Evolutionary conservation across 2,113 vertebrate genomes (phyloP).

Genomic region (Origma solitaria): DNA sequence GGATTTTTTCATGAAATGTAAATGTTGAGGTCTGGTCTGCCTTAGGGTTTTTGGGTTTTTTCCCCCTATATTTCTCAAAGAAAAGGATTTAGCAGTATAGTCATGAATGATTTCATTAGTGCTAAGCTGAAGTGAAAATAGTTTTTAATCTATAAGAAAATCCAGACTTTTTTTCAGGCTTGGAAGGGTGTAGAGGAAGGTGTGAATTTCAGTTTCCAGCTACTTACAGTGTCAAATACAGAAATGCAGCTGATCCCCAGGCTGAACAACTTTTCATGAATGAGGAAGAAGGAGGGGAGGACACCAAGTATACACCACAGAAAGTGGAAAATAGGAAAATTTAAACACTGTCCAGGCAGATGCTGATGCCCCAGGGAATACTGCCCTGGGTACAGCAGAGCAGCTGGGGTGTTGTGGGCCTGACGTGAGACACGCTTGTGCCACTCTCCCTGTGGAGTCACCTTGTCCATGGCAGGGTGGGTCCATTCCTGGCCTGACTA

Average conservation of each 20-base stretch:
- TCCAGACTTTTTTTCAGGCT: background rate
- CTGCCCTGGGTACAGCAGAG: background rate
- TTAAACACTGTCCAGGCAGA: fast-evolving
- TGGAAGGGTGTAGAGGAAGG: background rate
- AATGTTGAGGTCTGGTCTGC: constrained; percentile 61
- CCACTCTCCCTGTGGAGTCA: background rate
- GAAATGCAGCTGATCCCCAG: background rate
- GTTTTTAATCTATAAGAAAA: constrained; percentile 36
- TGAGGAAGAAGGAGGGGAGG: background rate
- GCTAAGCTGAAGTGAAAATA: constrained; percentile 19
- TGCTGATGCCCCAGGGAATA: background rate
- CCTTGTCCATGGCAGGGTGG: background rate
- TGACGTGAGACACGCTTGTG: background rate
- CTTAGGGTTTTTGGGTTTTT: constrained; percentile 59
- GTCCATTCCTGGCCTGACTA: background rate
- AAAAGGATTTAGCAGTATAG: background rate
- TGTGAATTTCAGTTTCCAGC: constrained; percentile 12
- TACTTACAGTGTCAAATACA: background rate
- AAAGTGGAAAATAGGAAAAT: background rate
- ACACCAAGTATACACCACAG: background rate
- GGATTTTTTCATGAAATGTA: constrained; percentile 59
- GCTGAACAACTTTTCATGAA: background rate
- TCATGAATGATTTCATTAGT: constrained; percentile 50
- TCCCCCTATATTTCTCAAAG: constrained; percentile 52
- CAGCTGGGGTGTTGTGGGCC: background rate